Percentiles rank a stretch among this genome's conserved stretches.
These are phyloP conservation scores for Ennomos fuscantarius DNA, from an alignment of 2,888 invertebrate species.

Conservation along the genomic window DNA sequence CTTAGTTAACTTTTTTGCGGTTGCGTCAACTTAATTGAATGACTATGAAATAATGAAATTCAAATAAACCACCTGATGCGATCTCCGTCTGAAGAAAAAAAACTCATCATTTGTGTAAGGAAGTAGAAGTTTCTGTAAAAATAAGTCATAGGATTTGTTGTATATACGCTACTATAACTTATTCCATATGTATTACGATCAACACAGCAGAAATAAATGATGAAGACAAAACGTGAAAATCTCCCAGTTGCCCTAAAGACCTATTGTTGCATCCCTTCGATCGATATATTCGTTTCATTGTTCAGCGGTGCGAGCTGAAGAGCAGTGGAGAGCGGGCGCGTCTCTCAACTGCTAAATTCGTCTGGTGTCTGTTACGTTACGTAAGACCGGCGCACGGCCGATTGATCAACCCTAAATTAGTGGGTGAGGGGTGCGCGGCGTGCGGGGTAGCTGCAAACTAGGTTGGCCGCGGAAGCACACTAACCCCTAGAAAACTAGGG, in stretches of 20 bases:
- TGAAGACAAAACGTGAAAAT: too few species aligned
- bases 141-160: too few species aligned
- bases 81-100: too few species aligned
- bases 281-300: constrained; percentile 15
- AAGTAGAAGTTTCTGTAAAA: too few species aligned
- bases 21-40: constrained; percentile 2
- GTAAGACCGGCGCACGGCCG: constrained; percentile 70
- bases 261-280: constrained; percentile 19
- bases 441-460: constrained; percentile 80
- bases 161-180: too few species aligned
- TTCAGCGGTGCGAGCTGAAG: not conserved
- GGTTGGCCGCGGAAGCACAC: constrained; percentile 85
- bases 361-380: constrained; percentile 73
- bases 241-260: constrained; percentile 4
- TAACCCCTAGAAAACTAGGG: constrained; percentile 86
- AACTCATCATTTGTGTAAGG: too few species aligned
- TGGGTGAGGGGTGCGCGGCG: constrained; percentile 66
- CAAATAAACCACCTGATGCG: too few species aligned
- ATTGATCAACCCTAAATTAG: constrained; percentile 85
- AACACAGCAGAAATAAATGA: too few species aligned
- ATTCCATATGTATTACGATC: too few species aligned
- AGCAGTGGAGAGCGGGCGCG: constrained; percentile 24
- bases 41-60: too few species aligned
- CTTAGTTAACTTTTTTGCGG: constrained; percentile 8
- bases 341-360: constrained; percentile 49